phyloP scores from a whole-genome alignment of 2,797 vertebrate genomes.

The Microtus obscurus region DNA sequence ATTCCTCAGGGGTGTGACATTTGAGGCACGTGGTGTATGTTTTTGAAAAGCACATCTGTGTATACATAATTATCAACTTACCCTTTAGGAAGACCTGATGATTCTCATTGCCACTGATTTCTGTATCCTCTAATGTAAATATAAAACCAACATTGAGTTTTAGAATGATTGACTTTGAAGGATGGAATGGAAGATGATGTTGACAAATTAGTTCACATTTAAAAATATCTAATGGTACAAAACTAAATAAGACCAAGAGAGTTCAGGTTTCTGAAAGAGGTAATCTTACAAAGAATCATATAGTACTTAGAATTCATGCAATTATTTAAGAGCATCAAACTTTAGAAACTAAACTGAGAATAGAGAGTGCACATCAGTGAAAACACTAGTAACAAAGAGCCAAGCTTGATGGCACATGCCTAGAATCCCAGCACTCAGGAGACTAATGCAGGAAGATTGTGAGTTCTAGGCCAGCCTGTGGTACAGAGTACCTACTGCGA shows the following conservation, averaged over 20 bases:
- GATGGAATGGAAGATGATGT: conserved; percentile 9
- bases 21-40: not conserved
- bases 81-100: not conserved
- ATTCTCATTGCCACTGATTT: not conserved
- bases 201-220: conserved; percentile 33
- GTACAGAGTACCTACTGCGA: not conserved
- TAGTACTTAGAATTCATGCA: conserved; percentile 40
- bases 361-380: conserved; percentile 46
- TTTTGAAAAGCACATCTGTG: not conserved
- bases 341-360: conserved; percentile 47
- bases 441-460: not conserved
- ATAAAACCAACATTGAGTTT: conserved; percentile 20
- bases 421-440: not conserved
- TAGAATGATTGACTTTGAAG: conserved; percentile 34
- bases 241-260: not conserved
- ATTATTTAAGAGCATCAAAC: conserved; percentile 51
- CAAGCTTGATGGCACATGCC: not conserved
- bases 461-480: not conserved
- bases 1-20: conserved; percentile 13
- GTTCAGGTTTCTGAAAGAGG: conserved; percentile 42
- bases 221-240: conserved; percentile 13
- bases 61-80: not conserved
- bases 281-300: not conserved
- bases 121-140: not conserved
- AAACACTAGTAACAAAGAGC: conserved; percentile 8